These are phyloP conservation scores for Flexamia atlantica DNA, from an alignment of 2,888 invertebrate genomes.

Conservation along the genomic window DNA sequence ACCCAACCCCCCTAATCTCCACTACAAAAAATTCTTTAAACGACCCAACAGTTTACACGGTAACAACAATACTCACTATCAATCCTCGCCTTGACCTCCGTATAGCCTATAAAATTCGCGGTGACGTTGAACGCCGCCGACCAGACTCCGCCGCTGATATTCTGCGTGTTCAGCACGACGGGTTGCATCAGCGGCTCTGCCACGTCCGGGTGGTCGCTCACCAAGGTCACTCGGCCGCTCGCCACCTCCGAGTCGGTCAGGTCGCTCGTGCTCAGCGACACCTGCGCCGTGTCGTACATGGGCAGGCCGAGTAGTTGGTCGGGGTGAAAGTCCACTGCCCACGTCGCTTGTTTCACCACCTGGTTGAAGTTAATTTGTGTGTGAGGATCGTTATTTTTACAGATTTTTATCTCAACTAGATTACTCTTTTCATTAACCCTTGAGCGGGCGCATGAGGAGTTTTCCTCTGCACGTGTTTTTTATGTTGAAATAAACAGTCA, in stretches of 20 bases:
- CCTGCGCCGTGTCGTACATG: conserved; percentile 75
- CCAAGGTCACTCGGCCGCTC: conserved; percentile 14
- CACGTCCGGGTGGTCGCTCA: conserved; percentile 13
- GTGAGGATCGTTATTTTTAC: no score
- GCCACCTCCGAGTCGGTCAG: conserved; percentile 19
- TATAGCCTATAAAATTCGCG: conserved; percentile 76
- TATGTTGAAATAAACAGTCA: no score
- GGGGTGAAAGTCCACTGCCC: conserved; percentile 64
- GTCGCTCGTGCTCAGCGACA: conserved; percentile 73
- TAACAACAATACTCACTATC: conserved; percentile 37
- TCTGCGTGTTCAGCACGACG: conserved; percentile 41
- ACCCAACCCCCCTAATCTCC: no score
- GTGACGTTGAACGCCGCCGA: conserved; percentile 65
- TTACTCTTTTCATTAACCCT: no score
- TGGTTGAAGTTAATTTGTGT: conserved; percentile 68
- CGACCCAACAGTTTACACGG: no score
- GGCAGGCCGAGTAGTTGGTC: conserved; percentile 73
- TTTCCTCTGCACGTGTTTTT: no score
- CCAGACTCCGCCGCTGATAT: conserved; percentile 29
- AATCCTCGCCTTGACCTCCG: conserved; percentile 69
- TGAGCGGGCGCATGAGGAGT: no score
- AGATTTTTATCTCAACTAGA: no score
- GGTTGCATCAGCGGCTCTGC: conserved; percentile 10
- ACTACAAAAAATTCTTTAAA: no score
- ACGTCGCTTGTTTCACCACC: conserved; percentile 77